These are phyloP conservation scores for Cydia pomonella DNA, from an alignment of 1,140 invertebrate species.

Conservation along the genomic window DNA sequence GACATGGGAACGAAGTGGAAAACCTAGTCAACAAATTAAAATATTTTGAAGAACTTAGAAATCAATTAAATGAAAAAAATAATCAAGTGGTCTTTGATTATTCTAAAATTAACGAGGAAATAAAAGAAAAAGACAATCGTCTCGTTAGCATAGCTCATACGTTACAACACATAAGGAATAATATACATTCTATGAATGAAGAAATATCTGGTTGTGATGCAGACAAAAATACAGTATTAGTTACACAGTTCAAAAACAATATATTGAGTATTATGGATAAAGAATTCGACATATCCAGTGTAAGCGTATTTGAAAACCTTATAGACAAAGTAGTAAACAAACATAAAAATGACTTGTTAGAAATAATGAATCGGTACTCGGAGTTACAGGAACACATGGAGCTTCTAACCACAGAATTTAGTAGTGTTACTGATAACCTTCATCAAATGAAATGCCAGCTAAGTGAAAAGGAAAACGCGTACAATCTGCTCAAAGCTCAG, in stretches of 20 bases:
- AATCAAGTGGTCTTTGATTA: constrained; percentile 45
- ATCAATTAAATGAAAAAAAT: constrained; percentile 49
- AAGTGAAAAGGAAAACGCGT: constrained; percentile 58
- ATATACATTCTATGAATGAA: constrained; percentile 38
- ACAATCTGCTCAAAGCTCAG: constrained; percentile 55
- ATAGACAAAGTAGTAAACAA: constrained; percentile 48
- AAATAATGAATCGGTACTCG: constrained; percentile 46
- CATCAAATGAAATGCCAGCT: constrained; percentile 51
- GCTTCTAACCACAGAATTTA: constrained; percentile 45
- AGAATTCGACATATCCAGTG: constrained; percentile 52
- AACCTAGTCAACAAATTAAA: constrained; percentile 65
- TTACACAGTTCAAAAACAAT: constrained; percentile 54
- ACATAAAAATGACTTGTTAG: constrained; percentile 45
- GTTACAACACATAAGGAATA: constrained; percentile 43
- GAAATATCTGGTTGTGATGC: constrained; percentile 32
- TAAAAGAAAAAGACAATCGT: constrained; percentile 49
- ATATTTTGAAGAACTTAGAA: constrained; percentile 60
- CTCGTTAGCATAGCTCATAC: constrained; percentile 44
- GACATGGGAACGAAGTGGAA: constrained; percentile 64
- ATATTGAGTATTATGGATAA: constrained; percentile 57
- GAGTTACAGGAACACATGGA: constrained; percentile 48
- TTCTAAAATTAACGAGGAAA: constrained; percentile 43
- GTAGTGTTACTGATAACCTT: constrained; percentile 47
- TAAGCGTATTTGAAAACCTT: constrained; percentile 52
- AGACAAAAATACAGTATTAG: constrained; percentile 39